Conservation (phyloP, 2,113 vertebrate species). For the cat (Felis catus) region F.catus_Fca126_mat1.0 CM031418.1:57093501-57094000, state of each 20-base stretch:
- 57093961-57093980: constrained; percentile 11
- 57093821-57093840: not conserved
- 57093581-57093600: constrained; percentile 61
- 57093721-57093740: not conserved
- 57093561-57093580: constrained; percentile 85
- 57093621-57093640: not conserved
- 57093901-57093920: not conserved
- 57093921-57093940: not conserved
- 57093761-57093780: not conserved
- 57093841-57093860: not conserved
- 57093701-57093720: not conserved
- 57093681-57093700: not conserved
- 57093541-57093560: constrained; percentile 98
- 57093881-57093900: not conserved
- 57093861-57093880: not conserved
- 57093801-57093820: not conserved
- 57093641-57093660: not conserved
- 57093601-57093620: constrained; percentile 7
- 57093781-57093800: not conserved
- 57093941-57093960: not conserved
- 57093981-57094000: not conserved
- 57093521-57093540: constrained; percentile 98
- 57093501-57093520: constrained; percentile 98
- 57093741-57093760: not conserved
- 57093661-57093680: not conserved